Percentiles rank a stretch among this genome's conserved stretches.
phyloP scores from a whole-genome alignment of 1,140 invertebrate species.

The Holotrichia oblita region DNA sequence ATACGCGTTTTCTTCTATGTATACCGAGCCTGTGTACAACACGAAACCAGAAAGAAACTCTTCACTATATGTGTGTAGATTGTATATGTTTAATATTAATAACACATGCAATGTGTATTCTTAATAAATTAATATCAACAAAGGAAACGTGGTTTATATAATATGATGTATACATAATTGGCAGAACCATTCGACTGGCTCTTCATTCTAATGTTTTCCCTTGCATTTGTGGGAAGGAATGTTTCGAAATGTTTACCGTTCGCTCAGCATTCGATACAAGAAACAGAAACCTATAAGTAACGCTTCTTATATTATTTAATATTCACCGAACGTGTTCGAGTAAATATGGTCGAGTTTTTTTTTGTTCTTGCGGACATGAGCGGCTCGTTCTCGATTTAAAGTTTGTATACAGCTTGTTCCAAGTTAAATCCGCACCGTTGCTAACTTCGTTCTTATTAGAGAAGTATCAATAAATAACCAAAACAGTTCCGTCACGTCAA shows the following conservation, averaged over 20 bases:
- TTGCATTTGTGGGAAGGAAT: slow-evolving; percentile 38
- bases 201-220: slow-evolving; percentile 35
- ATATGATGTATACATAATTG: slow-evolving; percentile 40
- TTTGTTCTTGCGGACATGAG: neutral
- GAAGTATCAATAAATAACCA: no score
- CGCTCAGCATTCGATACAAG: slow-evolving; percentile 25
- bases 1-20: slow-evolving; percentile 3
- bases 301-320: slow-evolving; percentile 37
- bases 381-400: neutral
- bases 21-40: neutral
- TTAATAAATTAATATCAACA: slow-evolving; percentile 43
- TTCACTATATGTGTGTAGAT: slow-evolving; percentile 12
- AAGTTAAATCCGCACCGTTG: no score
- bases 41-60: slow-evolving; percentile 14
- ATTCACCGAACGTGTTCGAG: neutral
- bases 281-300: slow-evolving; percentile 38
- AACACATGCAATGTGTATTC: slow-evolving; percentile 39
- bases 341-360: neutral
- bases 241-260: slow-evolving; percentile 38
- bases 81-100: slow-evolving; percentile 39
- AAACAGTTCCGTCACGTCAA: no score
- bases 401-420: no score
- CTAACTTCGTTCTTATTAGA: no score
- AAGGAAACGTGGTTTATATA: slow-evolving; percentile 42
- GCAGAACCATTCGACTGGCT: slow-evolving; percentile 32